Base-by-base conservation (phyloP, 2,888 invertebrate genomes). In the Eristalis arbustorum region DNA sequence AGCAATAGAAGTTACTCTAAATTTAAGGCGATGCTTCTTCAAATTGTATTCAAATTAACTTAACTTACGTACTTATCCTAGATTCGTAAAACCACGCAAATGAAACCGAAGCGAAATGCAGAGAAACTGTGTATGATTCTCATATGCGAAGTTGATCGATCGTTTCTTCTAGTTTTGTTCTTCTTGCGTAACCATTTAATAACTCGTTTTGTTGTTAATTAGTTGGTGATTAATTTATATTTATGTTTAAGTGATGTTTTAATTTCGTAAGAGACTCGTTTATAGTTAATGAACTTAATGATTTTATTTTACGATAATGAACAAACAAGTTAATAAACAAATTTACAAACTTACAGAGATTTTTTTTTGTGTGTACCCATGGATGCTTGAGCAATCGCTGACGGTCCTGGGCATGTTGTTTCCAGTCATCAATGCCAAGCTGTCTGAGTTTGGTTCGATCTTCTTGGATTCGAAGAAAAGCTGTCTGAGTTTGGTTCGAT, bases 191-290 rank as follows among this genome's bases (percentile, higher is more conserved):
- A 80, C 62, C 22, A 64, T 69, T 77, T 62, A 63, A 49, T 78
- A 42, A 75, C 71, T 87, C 75, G 67, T 67, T 87, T 78, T 62
- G 64, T 71, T 83, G 72, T 83, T 75, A 72, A 83, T 68, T 68
- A 83, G 63, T 83, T 79, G 87, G 74, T 83, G 78, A 87, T 87
- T 87, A 87, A 87, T 79, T 87, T 87, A 87, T 87, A 87, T 79
- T 83, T 83, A 78, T n/a, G 22, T 83, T 71, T 87, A 87, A 83
- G 87, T 14, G 66, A 73, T 57, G 66, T 69, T 42, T 42, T 61
- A 77, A 69, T 49, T 78, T 78, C 82, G 14, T 87, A 82, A 87
- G 85, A 62, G 42, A 71, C 68, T 62, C 57, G 74, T 83, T 83
- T 78, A 78, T 83, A 87, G 78, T 83, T 87, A 74, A 72, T 61